phyloP scores from a whole-genome alignment of 2,888 invertebrate species.

The Lasioglossum lativentre region DNA sequence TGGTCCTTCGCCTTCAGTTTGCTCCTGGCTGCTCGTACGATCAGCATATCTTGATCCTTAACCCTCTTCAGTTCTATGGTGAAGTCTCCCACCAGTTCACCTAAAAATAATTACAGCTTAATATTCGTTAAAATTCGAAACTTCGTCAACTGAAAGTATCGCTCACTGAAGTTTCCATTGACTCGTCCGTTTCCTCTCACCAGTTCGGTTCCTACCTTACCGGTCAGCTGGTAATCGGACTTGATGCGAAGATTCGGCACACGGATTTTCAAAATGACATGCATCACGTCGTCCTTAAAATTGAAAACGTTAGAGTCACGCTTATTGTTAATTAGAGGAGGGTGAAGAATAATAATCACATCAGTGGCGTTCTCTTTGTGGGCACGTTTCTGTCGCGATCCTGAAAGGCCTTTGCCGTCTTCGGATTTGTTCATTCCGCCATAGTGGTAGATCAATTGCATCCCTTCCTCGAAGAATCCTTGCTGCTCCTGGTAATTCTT shows the following conservation, averaged over 20 bases:
- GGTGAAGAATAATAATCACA: constrained; percentile 45
- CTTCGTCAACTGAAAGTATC: not conserved
- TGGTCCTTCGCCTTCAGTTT: constrained; percentile 75
- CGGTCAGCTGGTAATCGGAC: constrained; percentile 78
- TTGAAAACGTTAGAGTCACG: not conserved
- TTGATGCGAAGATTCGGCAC: constrained; percentile 78
- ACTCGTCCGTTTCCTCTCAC: constrained; percentile 80
- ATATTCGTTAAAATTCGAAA: too few relatives aligned
- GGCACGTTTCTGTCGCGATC: constrained; percentile 74
- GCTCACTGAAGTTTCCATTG: constrained; percentile 81
- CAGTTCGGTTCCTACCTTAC: constrained; percentile 79
- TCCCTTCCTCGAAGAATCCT: constrained; percentile 82
- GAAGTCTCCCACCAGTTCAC: constrained; percentile 80
- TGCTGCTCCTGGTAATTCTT: constrained; percentile 79
- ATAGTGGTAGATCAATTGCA: constrained; percentile 81
- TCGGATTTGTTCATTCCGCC: constrained; percentile 65
- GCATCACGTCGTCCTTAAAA: constrained; percentile 81
- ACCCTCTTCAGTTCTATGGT: constrained; percentile 81
- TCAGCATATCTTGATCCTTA: constrained; percentile 73
- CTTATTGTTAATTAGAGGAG: too few relatives aligned
- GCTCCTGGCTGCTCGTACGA: constrained; percentile 81
- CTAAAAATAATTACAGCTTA: constrained; percentile 60
- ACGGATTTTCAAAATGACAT: constrained; percentile 79
- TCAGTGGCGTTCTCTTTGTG: constrained; percentile 69
- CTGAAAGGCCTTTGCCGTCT: constrained; percentile 41